Evolutionary conservation across 2,113 vertebrate species (phyloP).

Genomic region (human): GRCh38 chr12:55804001-55804500

Average conservation of each 20-base stretch:
- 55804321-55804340: neutral
- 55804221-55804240: slow-evolving; percentile 40
- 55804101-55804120: slow-evolving; percentile 29
- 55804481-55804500: neutral
- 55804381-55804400: neutral
- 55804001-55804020: slow-evolving; percentile 15
- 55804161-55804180: neutral
- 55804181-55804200: neutral
- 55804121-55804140: neutral
- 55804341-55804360: neutral
- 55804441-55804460: slow-evolving; percentile 31
- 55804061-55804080: neutral
- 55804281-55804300: neutral
- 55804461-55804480: slow-evolving; percentile 37
- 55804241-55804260: neutral
- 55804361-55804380: neutral
- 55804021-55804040: neutral
- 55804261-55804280: neutral
- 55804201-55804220: neutral
- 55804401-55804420: neutral
- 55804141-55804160: neutral
- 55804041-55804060: neutral
- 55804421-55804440: neutral
- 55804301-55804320: slow-evolving; percentile 13
- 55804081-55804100: slow-evolving; percentile 36